A percentile compares a stretch with the other conserved stretches of the same genome.
phyloP scores from a whole-genome alignment of 2,797 vertebrate genomes.

The Percopsis omiscomaycus region DNA sequence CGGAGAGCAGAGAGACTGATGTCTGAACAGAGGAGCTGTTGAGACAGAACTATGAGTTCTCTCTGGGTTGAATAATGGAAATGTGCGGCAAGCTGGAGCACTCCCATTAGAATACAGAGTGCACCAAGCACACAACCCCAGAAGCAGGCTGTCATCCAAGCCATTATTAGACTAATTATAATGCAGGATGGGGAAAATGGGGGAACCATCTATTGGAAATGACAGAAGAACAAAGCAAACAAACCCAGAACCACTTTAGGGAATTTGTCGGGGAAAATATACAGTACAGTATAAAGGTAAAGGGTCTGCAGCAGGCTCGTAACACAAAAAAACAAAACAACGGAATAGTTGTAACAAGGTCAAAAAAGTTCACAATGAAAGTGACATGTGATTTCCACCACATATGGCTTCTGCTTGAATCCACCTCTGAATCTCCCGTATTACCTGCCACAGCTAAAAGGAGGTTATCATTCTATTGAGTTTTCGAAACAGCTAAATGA shows the following conservation, averaged over 20 bases:
- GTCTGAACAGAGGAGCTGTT: slow-evolving; percentile 6
- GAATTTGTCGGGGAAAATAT: slow-evolving; percentile 36
- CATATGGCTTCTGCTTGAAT: no score
- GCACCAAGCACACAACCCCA: slow-evolving; percentile 13
- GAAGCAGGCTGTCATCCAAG: slow-evolving; percentile 26
- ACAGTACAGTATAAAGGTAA: slow-evolving; percentile 10
- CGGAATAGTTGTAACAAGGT: not conserved
- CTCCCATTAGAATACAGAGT: slow-evolving; percentile 15
- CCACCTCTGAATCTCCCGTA: not conserved
- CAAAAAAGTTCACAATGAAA: slow-evolving; percentile 1
- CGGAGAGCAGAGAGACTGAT: slow-evolving; percentile 14
- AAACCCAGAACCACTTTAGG: slow-evolving; percentile 23
- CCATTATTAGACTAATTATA: slow-evolving; percentile 58
- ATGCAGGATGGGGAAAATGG: slow-evolving; percentile 13
- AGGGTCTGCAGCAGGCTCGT: not conserved
- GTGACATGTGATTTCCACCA: slow-evolving; percentile 22
- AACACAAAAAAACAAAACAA: no score
- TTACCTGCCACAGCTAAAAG: not conserved
- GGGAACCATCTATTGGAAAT: slow-evolving; percentile 14
- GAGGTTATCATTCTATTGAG: not conserved
- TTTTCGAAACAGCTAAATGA: slow-evolving; percentile 2
- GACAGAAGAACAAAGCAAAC: slow-evolving; percentile 29
- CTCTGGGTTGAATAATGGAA: slow-evolving; percentile 38
- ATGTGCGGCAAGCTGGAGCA: slow-evolving; percentile 34
- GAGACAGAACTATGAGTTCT: slow-evolving; percentile 25